phyloP scores from a whole-genome alignment of 2,888 invertebrate species.

The Pachymerium ferrugineum region DNA sequence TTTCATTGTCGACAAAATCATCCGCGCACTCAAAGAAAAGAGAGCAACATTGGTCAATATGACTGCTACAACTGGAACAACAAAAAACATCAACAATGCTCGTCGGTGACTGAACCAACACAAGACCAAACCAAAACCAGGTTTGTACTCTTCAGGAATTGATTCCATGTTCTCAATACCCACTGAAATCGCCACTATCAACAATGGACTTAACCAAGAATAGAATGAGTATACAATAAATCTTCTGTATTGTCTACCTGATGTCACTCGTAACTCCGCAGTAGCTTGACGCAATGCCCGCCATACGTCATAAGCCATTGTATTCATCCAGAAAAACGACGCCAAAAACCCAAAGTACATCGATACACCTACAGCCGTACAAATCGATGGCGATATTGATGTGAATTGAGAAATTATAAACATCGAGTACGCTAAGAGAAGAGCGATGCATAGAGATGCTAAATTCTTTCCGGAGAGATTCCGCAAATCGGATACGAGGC shows the following conservation, averaged over 20 bases:
- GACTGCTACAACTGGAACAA: constrained; percentile 49
- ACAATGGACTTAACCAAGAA: constrained; percentile 50
- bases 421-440: constrained; percentile 50
- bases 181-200: constrained; percentile 45
- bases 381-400: constrained; percentile 41
- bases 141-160: constrained; percentile 42
- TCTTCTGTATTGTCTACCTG: constrained; percentile 47
- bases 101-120: constrained; percentile 54
- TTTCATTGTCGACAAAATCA: constrained; percentile 48
- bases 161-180: constrained; percentile 43
- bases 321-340: constrained; percentile 55
- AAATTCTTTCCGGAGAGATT: constrained; percentile 54
- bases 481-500: constrained; percentile 50
- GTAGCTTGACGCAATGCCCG: constrained; percentile 51
- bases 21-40: constrained; percentile 47
- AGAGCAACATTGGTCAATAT: constrained; percentile 49
- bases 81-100: constrained; percentile 53
- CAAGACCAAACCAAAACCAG: constrained; percentile 49
- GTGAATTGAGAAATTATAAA: constrained; percentile 49
- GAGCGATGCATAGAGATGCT: constrained; percentile 51
- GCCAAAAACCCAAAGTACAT: constrained; percentile 53
- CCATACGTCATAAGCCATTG: constrained; percentile 53
- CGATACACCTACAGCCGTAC: constrained; percentile 48
- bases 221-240: constrained; percentile 50
- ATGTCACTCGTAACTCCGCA: constrained; percentile 48